These are phyloP conservation scores for Euzophera pinguis DNA, from an alignment of 2,888 invertebrate species.

Conservation along the genomic window DNA sequence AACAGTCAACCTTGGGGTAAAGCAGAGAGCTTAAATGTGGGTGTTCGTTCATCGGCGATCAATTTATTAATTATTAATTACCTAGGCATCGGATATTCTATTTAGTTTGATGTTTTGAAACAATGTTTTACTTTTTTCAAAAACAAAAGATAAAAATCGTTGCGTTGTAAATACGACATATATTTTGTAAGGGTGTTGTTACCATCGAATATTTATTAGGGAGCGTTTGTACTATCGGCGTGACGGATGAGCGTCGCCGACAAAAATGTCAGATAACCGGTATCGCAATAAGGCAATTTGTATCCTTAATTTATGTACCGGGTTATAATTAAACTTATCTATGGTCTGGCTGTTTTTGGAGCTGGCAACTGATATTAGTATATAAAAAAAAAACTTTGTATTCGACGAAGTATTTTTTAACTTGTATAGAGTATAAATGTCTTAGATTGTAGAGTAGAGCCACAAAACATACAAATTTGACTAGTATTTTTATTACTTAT, in stretches of 20 bases:
- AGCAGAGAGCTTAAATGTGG: too few relatives aligned
- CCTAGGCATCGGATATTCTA: too few relatives aligned
- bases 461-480: too few relatives aligned
- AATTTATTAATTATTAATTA: too few relatives aligned
- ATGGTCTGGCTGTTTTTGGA: constrained; percentile 3
- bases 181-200: constrained; percentile 8
- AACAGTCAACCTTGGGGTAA: too few relatives aligned
- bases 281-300: constrained; percentile 50
- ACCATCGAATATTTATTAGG: constrained; percentile 15
- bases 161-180: background rate
- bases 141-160: background rate
- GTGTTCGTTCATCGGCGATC: too few relatives aligned
- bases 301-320: constrained; percentile 48
- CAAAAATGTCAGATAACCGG: constrained; percentile 48
- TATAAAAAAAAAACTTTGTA: too few relatives aligned
- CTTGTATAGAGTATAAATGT: too few relatives aligned
- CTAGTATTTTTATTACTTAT: too few relatives aligned
- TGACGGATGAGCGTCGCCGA: constrained; percentile 46
- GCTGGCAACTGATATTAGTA: background rate
- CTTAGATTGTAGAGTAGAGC: too few relatives aligned
- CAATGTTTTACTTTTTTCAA: background rate
- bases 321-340: constrained; percentile 53
- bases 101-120: too few relatives aligned
- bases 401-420: too few relatives aligned
- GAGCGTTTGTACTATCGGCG: constrained; percentile 33